phyloP scores from a whole-genome alignment of 2,888 invertebrate genomes.

The Minunthozetes semirufus region DNA sequence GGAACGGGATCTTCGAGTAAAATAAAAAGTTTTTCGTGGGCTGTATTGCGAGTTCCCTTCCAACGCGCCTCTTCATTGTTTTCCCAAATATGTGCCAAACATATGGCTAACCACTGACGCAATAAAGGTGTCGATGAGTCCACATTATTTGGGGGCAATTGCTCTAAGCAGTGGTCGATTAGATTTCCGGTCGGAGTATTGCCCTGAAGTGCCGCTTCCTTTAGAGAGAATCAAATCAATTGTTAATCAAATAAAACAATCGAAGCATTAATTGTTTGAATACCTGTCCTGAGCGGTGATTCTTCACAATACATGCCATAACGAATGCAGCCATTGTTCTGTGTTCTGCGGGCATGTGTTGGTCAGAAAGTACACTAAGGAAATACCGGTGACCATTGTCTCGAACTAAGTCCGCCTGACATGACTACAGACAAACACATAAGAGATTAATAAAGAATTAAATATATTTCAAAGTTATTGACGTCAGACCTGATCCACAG shows the following conservation, averaged over 20 bases:
- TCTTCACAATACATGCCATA: constrained; percentile 82
- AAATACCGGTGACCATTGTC: constrained; percentile 93
- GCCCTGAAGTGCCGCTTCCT: constrained; percentile 19
- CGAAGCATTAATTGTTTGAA: constrained; percentile 47
- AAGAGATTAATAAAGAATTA: background rate
- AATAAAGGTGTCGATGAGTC: constrained; percentile 51
- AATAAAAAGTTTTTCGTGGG: constrained; percentile 86
- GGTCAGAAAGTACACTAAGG: constrained; percentile 80
- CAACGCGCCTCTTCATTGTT: constrained; percentile 80
- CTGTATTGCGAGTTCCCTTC: constrained; percentile 89
- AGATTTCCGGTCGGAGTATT: background rate
- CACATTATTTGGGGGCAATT: constrained; percentile 53
- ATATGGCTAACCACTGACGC: constrained; percentile 74
- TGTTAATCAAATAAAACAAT: background rate
- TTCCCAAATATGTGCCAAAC: constrained; percentile 83
- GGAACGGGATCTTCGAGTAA: constrained; percentile 73
- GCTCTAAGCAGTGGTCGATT: constrained; percentile 64
- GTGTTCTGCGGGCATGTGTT: constrained; percentile 67
- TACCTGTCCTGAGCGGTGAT: constrained; percentile 76
- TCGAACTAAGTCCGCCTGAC: constrained; percentile 87
- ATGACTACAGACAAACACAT: constrained; percentile 58
- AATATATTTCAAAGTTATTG: background rate
- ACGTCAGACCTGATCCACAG: constrained; percentile 72
- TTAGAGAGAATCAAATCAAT: background rate
- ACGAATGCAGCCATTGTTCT: constrained; percentile 92